Evolutionary conservation across 1,140 invertebrate genomes (phyloP), one percentile per base, ranked within the genome.

Genomic region (Zaprionus vittiger): DNA sequence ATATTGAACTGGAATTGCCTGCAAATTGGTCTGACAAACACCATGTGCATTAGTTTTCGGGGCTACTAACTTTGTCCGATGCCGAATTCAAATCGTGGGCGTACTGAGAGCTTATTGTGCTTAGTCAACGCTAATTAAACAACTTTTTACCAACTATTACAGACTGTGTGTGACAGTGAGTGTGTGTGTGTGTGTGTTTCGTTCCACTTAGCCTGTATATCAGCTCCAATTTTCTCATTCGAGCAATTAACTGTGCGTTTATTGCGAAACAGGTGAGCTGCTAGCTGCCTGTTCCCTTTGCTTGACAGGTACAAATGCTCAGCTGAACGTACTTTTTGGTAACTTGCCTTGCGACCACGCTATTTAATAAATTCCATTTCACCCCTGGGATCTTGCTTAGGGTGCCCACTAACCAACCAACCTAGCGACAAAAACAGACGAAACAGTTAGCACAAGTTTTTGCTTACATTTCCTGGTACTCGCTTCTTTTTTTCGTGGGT

Each of bases 361-460:
- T 73, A 49, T 44, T 49, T 72, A 85, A 76, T 85, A 81, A 85
- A 90, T 82, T 90, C 85, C 49, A 90, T 84, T 90, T 80, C 56
- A 73, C 85, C 77, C 70, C 14, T 47, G 79, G 85, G 85, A 84
- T 14, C 56, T 2, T 22, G 37, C 24, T 17, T 1, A 61, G 6
- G 14, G 15, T 41, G 6, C 20, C 11, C 11, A n/a, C 15, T 7
- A 20, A 34, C 38, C 38, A 38, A 47, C 38, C n/a, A 17, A 52
- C 9, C 9, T 11, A 11, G 5, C 47, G 22, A 52, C n/a, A 5
- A 49, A 20, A 49, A 49, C 44, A 20, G 17, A 49, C 20, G 47
- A 20, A 49, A 52, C 47, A 52, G 47, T 24, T 79, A 54, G 67
- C 24, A 38, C 47, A 75, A 73, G 61, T 52, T 65, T 64, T 59